These are phyloP conservation scores for Orestias chungarensis DNA, from an alignment of 2,797 vertebrate species.

Conservation along the genomic window DNA sequence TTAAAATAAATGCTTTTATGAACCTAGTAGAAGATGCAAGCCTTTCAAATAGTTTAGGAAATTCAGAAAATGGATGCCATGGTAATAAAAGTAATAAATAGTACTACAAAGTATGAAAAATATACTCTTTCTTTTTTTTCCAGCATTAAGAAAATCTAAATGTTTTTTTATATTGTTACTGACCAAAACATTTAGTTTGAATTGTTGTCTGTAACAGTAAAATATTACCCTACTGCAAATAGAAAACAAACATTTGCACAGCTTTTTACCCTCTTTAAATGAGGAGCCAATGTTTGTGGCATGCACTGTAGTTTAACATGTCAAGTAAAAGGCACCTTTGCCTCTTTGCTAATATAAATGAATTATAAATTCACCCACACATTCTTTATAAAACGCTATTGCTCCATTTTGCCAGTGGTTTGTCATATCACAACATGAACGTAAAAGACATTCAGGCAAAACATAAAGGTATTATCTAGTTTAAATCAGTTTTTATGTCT, in stretches of 20 bases:
- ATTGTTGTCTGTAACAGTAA: not conserved
- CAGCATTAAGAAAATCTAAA: not conserved
- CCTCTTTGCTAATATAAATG: not conserved
- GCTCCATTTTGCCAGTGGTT: too few relatives aligned
- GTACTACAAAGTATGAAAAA: not conserved
- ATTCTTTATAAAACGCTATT: not conserved
- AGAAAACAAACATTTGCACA: not conserved
- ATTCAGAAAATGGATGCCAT: too few relatives aligned
- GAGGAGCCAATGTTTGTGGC: not conserved
- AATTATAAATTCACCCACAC: conserved; percentile 2
- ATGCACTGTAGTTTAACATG: not conserved
- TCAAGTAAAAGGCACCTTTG: not conserved
- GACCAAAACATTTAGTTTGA: not conserved
- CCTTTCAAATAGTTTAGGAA: too few relatives aligned
- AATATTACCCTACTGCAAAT: not conserved
- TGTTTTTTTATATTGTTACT: not conserved
- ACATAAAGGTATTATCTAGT: too few relatives aligned
- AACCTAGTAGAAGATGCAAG: too few relatives aligned
- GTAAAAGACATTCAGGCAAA: too few relatives aligned
- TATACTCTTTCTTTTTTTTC: not conserved
- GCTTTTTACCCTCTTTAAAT: not conserved
- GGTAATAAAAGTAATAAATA: too few relatives aligned
- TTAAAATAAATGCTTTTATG: too few relatives aligned
- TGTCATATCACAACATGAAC: too few relatives aligned
- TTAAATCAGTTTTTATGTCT: too few relatives aligned